Conservation (phyloP, 1,140 invertebrate species). For the Calliphora vicina region DNA sequence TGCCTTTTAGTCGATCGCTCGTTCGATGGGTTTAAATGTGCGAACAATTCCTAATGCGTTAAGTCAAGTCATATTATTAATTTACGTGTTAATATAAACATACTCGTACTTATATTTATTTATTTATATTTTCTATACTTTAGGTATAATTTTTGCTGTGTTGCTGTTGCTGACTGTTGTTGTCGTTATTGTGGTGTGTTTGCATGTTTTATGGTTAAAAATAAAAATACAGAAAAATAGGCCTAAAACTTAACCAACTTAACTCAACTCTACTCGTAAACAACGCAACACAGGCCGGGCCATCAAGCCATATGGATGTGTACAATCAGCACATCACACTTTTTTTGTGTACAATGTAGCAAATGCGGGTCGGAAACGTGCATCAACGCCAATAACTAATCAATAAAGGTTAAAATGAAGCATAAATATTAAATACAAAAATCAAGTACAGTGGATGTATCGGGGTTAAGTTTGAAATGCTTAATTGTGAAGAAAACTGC, state of each 20-base stretch:
- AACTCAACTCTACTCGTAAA: neutral
- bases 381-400: constrained; percentile 24
- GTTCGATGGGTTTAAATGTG: neutral
- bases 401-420: constrained; percentile 19
- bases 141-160: neutral
- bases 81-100: constrained; percentile 26
- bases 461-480: too few relatives aligned
- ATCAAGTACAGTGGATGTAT: neutral
- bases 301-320: neutral
- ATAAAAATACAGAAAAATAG: neutral
- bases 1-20: neutral
- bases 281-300: neutral
- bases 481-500: too few relatives aligned
- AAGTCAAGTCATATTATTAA: constrained; percentile 35
- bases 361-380: constrained; percentile 8
- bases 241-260: neutral
- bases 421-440: neutral
- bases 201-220: neutral
- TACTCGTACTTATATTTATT: too few relatives aligned
- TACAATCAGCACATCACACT: neutral
- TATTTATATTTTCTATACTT: neutral
- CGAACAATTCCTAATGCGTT: constrained; percentile 40
- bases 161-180: neutral
- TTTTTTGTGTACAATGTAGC: neutral
- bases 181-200: neutral